Evolutionary conservation across 2,113 vertebrate species (phyloP).

Genomic region (Rafetus swinhoei): DNA sequence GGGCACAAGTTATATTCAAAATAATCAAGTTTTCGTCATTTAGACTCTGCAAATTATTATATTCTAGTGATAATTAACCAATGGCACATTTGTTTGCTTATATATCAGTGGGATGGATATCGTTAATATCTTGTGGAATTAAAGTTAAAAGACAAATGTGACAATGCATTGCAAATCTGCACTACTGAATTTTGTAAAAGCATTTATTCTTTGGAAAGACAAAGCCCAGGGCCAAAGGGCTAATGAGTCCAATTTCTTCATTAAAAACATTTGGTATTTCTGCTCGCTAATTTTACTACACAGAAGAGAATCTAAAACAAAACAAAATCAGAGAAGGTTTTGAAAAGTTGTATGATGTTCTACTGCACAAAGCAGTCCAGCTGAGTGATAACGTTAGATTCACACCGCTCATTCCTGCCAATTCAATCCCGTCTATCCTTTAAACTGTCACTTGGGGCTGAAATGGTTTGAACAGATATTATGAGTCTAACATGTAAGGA

Average conservation of each 20-base stretch:
- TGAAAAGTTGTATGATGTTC: neutral
- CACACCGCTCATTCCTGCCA: neutral
- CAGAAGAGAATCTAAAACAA: neutral
- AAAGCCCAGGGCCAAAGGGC: neutral
- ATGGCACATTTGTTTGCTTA: neutral
- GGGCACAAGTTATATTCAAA: neutral
- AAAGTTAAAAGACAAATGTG: neutral
- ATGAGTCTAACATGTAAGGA: neutral
- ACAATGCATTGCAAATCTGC: neutral
- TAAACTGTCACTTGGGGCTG: neutral
- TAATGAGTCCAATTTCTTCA: neutral
- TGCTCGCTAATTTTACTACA: fast-evolving
- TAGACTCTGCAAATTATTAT: neutral
- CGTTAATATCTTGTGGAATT: neutral
- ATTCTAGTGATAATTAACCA: neutral
- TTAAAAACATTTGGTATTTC: neutral
- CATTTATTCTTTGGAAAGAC: neutral
- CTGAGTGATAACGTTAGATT: neutral
- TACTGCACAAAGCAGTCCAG: neutral
- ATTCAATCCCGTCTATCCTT: neutral
- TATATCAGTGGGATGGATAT: neutral
- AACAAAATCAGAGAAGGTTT: neutral
- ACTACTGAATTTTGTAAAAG: neutral
- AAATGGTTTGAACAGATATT: neutral
- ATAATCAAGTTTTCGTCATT: neutral